phyloP scores from a whole-genome alignment of 2,888 invertebrate species.

The Drosophila yooni region DNA sequence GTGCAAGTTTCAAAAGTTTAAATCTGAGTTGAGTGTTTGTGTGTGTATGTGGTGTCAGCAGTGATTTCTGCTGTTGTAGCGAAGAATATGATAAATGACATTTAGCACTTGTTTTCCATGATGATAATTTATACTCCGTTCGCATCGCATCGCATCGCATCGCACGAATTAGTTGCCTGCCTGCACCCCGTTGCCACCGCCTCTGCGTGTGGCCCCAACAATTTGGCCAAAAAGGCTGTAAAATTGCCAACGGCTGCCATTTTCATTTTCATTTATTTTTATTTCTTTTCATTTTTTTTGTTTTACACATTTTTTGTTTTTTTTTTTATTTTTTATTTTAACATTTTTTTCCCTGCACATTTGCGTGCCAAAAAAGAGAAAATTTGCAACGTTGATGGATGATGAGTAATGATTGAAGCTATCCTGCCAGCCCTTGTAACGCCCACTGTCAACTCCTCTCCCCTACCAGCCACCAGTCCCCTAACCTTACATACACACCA shows the following conservation, averaged over 20 bases:
- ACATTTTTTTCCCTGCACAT: slow-evolving; percentile 55
- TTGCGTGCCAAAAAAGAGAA: slow-evolving; percentile 66
- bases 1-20: slow-evolving; percentile 11
- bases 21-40: slow-evolving; percentile 10
- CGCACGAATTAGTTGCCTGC: slow-evolving; percentile 71
- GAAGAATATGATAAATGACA: slow-evolving; percentile 80
- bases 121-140: slow-evolving; percentile 79
- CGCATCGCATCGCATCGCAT: slow-evolving; percentile 51
- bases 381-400: slow-evolving; percentile 78
- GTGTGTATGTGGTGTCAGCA: slow-evolving; percentile 27
- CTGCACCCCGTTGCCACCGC: slow-evolving; percentile 10
- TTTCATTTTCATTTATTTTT: slow-evolving; percentile 71
- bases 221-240: slow-evolving; percentile 64
- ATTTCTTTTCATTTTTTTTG: slow-evolving; percentile 43
- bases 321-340: slow-evolving; percentile 14
- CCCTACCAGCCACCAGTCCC: background rate
- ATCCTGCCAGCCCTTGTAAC: slow-evolving; percentile 56
- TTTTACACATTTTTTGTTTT: slow-evolving; percentile 29
- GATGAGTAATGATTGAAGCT: slow-evolving; percentile 81
- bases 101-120: slow-evolving; percentile 81
- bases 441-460: slow-evolving; percentile 13
- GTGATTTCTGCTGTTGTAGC: slow-evolving; percentile 58
- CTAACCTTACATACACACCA: background rate
- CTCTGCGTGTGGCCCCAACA: slow-evolving; percentile 20
- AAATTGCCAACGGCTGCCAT: slow-evolving; percentile 67